Evolutionary conservation across 30 jellyfish, hydroid and myxozoan species (phyloP), one percentile per base, ranked within the genome.

Genomic region (Hydractinia symbiolongicarpus): DNA sequence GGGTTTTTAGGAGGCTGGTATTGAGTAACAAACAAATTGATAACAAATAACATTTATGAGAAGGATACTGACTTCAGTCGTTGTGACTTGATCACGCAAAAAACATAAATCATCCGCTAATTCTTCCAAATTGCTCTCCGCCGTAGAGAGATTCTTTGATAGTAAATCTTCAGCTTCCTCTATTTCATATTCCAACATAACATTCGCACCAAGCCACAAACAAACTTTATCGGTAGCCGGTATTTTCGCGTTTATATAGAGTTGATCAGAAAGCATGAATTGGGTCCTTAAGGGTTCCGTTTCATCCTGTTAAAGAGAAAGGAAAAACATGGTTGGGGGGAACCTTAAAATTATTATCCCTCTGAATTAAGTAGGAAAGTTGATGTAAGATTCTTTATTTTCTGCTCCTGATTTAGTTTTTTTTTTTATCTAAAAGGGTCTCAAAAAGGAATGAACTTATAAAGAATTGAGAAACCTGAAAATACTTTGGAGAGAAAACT

Each of bases 61-160:
- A 85, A 90, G 91, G 98, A 91, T 91, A 87, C 98, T 93, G 90
- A 93, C 98, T 93, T 93, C 98, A 53, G 96, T 81, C 8, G 98
- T 93, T 16, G 96, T 93, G 17, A 93, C 86, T 64, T 93, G 98
- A 67, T 93, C 98, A 78, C 96, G 67, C 72, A 93, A 77, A 86
- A 82, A 93, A 66, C 84, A 81, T 15, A 87, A 60, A 68, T 93
- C 98, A 55, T 79, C 84, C 16, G 79, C 93, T 7, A 93, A 83
- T n/a, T 93, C 96, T 54, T 67, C 74, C 51, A 93, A 83, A 53
- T 78, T 84, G 5, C 84, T 83, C 68, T 83, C 87, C 9, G 98
- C 98, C 4, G 93, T 81, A 52, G 67, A 77, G 6, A 93, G 68
- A 73, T 93, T 93, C 58, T 81, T 93, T 64, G 90, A 55, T 71